Evolutionary conservation across 1,140 invertebrate genomes (phyloP), one percentile per base, ranked within the genome.

Genomic region (Drosophila subpulchrella): DNA sequence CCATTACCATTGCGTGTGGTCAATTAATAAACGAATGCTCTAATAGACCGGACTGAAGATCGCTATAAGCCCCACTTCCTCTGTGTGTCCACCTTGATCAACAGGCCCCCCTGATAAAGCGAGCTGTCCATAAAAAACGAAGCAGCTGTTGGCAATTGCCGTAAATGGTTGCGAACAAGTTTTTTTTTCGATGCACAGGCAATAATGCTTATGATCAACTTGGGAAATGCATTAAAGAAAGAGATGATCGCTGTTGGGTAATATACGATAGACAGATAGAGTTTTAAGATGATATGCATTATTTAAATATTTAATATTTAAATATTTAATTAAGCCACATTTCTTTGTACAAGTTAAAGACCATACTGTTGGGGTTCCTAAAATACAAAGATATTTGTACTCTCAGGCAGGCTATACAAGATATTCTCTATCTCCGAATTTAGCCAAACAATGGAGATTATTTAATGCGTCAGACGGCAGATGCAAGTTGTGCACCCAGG

Each of bases 71-170:
- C 32, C 11, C 20, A 56, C 32, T 34, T 34, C 32, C 32, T 34
- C 32, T 8, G 7, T 10, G 32, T 6, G 7, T 34, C 32, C 32
- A 34, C 32, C 32, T 34, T 8, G 30, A 32, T 32, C 30, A 8
- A 1, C 30, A 34, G 32, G 1, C 30, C 30, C 30, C 30, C 32
- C 32, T 34, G 32, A 34, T 34, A 1, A 7, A 11, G 42, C 42
- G 11, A 39, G 38, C 17, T 46, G 42, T 17, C 17, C 17, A 46
- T 3, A 11, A 11, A n/a, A n/a, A 39, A 39, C 11, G 42, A 5
- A 46, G 57, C 61, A n/a, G 41, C 61, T 65, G 59, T 46, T 65
- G 61, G 39, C 61, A 63, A 41, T 67, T 65, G 36, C 63, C 63
- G 6, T 50, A 67, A 42, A 65, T 65, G 63, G 59, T n/a, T 63